Evolutionary conservation across 2,888 invertebrate genomes (phyloP).

Genomic region (Tanytarsus gracilentus): DNA sequence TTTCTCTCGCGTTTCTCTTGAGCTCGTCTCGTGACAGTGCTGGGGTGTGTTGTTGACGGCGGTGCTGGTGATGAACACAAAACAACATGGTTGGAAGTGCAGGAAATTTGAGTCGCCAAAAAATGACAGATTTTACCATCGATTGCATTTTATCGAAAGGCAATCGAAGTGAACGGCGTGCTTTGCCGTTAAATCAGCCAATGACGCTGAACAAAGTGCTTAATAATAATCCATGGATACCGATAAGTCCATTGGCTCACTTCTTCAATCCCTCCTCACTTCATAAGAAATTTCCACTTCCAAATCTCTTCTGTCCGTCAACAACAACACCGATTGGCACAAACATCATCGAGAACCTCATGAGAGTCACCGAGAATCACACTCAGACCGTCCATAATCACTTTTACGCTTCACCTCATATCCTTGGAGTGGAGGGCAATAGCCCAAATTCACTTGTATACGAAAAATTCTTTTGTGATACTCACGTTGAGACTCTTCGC

Average conservation of each 20-base stretch:
- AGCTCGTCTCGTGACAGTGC: too few relatives aligned
- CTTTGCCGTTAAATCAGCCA: not conserved
- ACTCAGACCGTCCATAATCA: conserved; percentile 22
- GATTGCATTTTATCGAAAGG: conserved; percentile 23
- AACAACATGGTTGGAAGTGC: not conserved
- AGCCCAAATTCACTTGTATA: conserved; percentile 13
- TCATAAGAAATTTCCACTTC: conserved; percentile 1
- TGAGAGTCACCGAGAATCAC: conserved; percentile 5
- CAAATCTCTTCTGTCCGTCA: not conserved
- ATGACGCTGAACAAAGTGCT: conserved; percentile 22
- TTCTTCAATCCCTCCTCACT: conserved; percentile 13
- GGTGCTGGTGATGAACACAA: not conserved
- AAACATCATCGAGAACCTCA: not conserved
- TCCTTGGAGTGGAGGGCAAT: not conserved
- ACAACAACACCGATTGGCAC: not conserved
- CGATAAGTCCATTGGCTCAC: conserved; percentile 16
- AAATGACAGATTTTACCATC: conserved; percentile 23
- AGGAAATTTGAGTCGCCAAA: not conserved
- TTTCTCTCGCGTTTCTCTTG: too few relatives aligned
- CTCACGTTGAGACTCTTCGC: not conserved
- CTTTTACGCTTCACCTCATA: conserved; percentile 6
- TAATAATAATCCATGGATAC: conserved; percentile 25
- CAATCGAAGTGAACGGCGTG: not conserved
- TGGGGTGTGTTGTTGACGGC: too few relatives aligned
- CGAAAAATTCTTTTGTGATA: conserved; percentile 22